Evolutionary conservation across 2,888 invertebrate genomes (phyloP).

Genomic region (Antitype chi): DNA sequence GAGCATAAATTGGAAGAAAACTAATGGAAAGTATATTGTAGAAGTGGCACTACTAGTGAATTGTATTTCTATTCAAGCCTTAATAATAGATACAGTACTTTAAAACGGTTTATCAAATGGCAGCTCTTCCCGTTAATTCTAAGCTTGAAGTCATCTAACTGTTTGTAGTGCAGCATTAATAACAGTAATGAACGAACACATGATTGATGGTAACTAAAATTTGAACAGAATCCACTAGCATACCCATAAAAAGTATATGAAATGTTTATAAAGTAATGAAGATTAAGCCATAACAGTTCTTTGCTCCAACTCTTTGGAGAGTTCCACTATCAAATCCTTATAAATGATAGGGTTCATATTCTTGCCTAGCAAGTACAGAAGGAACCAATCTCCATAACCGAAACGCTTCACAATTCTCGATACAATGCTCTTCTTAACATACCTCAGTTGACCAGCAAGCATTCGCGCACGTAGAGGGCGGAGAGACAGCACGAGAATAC

Average conservation of each 20-base stretch:
- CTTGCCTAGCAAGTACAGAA: conserved; percentile 93
- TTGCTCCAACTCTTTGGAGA: conserved; percentile 84
- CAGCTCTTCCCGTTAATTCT: neutral
- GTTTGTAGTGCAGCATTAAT: neutral
- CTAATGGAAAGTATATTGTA: conserved; percentile 8
- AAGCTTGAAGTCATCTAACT: neutral
- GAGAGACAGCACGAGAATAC: conserved; percentile 90
- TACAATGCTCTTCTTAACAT: conserved; percentile 88
- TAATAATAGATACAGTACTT: neutral
- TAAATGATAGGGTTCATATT: conserved; percentile 94
- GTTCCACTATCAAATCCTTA: conserved; percentile 91
- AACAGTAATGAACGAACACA: conserved; percentile 31
- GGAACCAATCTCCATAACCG: conserved; percentile 94
- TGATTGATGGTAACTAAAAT: neutral
- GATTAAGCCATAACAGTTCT: conserved; percentile 78
- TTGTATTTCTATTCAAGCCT: neutral
- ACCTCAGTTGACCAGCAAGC: conserved; percentile 91
- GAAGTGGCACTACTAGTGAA: conserved; percentile 18
- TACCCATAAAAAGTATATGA: neutral
- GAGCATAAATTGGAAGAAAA: conserved; percentile 33
- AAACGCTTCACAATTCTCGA: conserved; percentile 88
- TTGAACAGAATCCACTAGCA: conserved; percentile 35
- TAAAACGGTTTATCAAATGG: neutral
- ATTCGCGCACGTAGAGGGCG: conserved; percentile 91
- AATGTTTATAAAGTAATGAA: neutral